phyloP scores from a whole-genome alignment of 2,888 invertebrate genomes.

The Ormyrus pomaceus region DNA sequence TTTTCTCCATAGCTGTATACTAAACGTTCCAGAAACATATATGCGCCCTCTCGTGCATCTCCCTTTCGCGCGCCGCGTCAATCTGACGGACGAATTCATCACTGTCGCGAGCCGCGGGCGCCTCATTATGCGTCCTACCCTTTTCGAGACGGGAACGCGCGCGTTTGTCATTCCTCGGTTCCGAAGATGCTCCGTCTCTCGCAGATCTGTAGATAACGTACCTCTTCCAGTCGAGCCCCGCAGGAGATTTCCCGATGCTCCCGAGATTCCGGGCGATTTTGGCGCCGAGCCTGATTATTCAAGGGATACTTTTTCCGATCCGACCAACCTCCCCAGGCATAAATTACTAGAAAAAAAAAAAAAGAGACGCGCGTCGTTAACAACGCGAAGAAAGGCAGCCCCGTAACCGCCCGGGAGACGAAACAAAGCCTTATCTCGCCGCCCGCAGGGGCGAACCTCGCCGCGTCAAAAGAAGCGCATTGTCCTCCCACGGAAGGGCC shows the following conservation, averaged over 20 bases:
- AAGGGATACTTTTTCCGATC: constrained; percentile 9
- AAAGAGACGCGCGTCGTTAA: too few species aligned
- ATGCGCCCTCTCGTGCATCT: not conserved
- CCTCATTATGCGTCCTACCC: constrained; percentile 20
- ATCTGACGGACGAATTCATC: constrained; percentile 49
- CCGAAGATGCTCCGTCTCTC: not conserved
- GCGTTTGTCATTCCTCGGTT: constrained; percentile 44
- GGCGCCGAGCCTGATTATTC: constrained; percentile 26
- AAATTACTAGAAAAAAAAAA: not conserved
- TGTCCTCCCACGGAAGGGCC: not conserved
- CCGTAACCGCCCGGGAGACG: too few species aligned
- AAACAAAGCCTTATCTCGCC: too few species aligned
- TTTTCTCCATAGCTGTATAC: too few species aligned
- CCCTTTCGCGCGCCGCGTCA: not conserved
- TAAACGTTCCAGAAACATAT: too few species aligned
- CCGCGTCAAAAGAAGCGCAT: not conserved
- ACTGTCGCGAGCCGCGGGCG: constrained; percentile 28
- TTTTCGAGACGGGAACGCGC: not conserved
- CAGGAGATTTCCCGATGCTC: constrained; percentile 17
- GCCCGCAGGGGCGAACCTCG: not conserved
- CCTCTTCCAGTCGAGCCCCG: constrained; percentile 9
- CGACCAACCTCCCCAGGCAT: not conserved
- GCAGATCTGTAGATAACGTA: constrained; percentile 29
- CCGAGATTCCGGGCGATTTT: constrained; percentile 24
- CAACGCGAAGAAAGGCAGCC: not conserved